Conservation (phyloP, 2,888 invertebrate species). For the Sphinx pinastri region DNA sequence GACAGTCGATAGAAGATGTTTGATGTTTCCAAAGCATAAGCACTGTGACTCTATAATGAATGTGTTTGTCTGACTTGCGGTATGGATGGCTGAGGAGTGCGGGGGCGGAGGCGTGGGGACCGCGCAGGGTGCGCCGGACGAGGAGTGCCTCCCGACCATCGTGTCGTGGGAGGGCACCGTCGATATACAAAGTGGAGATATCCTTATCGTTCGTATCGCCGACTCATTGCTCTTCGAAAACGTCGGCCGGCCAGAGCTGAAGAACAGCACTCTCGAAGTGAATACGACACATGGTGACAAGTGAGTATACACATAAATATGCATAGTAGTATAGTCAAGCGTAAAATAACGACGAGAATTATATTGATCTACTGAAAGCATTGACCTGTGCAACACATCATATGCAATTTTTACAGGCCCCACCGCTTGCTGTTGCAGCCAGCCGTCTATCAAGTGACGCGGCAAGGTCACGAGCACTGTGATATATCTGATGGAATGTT, state of each 20-base stretch:
- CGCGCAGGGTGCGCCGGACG: constrained; percentile 56
- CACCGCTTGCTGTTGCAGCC: constrained; percentile 84
- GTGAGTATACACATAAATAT: constrained; percentile 50
- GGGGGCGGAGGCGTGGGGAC: constrained; percentile 47
- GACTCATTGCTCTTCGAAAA: constrained; percentile 83
- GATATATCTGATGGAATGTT: constrained; percentile 88
- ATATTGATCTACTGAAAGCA: constrained; percentile 29
- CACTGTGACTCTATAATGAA: constrained; percentile 34
- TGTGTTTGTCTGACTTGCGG: constrained; percentile 56
- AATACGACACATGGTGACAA: constrained; percentile 62
- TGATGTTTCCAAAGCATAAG: not conserved
- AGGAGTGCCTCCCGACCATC: constrained; percentile 83
- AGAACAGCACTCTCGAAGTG: constrained; percentile 56
- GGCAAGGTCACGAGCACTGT: constrained; percentile 88
- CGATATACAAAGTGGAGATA: constrained; percentile 89
- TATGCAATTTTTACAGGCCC: constrained; percentile 55
- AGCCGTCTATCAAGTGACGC: constrained; percentile 88
- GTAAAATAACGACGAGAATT: not conserved
- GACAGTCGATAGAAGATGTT: not conserved
- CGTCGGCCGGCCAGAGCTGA: constrained; percentile 51
- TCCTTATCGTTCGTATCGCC: constrained; percentile 88
- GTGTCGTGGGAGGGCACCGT: constrained; percentile 87
- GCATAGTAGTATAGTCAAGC: not conserved
- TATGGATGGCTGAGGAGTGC: constrained; percentile 76
- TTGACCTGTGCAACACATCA: constrained; percentile 34